Percentiles rank a stretch among this genome's conserved stretches.
Evolutionary conservation across 35 echinoderm and acorn worm genomes (phyloP).

Genomic region (Antedon bifida): DNA sequence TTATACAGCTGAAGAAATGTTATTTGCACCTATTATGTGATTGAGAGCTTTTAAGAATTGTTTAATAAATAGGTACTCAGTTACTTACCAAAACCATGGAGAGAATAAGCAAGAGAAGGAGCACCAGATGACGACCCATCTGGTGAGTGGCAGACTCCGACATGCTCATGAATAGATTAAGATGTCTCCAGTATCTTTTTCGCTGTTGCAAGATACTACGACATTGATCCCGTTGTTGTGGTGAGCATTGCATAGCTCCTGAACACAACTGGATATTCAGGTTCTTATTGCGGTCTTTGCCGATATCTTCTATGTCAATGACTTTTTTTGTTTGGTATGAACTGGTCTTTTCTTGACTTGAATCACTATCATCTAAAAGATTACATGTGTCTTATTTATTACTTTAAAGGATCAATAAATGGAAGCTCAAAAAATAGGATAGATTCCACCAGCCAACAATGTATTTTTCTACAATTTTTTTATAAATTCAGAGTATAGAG

Average conservation of each 20-base stretch:
- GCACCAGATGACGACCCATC: constrained; percentile 38
- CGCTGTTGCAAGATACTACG: constrained; percentile 17
- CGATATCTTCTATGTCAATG: constrained; percentile 38
- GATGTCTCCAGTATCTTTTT: background rate
- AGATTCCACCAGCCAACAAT: too few relatives aligned
- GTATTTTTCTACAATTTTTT: too few relatives aligned
- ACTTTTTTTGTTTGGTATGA: background rate
- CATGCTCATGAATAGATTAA: background rate
- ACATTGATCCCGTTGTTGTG: background rate
- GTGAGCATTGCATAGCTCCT: background rate
- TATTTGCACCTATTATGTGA: too few relatives aligned
- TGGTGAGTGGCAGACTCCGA: constrained; percentile 31
- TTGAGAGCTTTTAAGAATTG: too few relatives aligned
- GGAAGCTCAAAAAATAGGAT: too few relatives aligned
- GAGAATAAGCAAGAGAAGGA: constrained; percentile 38
- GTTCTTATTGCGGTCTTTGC: background rate
- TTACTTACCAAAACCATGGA: constrained; percentile 59
- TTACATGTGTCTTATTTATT: too few relatives aligned
- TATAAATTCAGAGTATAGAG: too few relatives aligned
- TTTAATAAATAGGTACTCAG: too few relatives aligned
- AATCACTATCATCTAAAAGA: background rate
- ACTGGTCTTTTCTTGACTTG: background rate
- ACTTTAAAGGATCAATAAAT: background rate
- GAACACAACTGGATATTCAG: constrained; percentile 24
- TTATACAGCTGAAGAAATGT: too few relatives aligned